These are phyloP conservation scores for Semnornis frantzii DNA, from an alignment of 2,113 vertebrate genomes.

Conservation along the genomic window DNA sequence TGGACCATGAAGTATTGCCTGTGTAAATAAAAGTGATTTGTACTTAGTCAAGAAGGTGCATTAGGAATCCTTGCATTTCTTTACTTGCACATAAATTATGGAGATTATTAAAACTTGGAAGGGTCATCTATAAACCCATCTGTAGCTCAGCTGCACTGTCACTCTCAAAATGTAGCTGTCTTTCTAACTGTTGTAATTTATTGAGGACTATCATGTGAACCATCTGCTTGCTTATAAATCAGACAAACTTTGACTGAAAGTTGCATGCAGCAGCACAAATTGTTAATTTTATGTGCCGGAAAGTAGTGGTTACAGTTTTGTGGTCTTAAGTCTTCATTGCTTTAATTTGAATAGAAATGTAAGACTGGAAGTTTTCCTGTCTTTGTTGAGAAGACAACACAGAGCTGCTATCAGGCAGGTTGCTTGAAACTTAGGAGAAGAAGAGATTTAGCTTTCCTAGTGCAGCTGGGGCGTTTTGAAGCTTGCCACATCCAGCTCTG, in stretches of 20 bases:
- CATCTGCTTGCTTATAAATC: conserved; percentile 72
- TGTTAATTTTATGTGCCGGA: conserved; percentile 57
- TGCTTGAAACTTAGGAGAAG: neutral
- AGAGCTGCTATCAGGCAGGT: neutral
- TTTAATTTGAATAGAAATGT: conserved; percentile 34
- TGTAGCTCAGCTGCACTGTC: conserved; percentile 64
- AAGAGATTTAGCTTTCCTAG: neutral
- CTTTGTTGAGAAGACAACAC: neutral
- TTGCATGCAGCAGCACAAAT: neutral
- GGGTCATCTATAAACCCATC: conserved; percentile 76
- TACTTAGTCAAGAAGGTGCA: conserved; percentile 68
- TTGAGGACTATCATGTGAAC: conserved; percentile 44
- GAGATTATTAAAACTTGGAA: conserved; percentile 76
- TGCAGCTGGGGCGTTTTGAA: neutral
- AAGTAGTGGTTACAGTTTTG: conserved; percentile 29
- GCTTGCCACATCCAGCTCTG: neutral
- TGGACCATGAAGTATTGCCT: conserved; percentile 84
- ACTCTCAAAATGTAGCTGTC: conserved; percentile 66
- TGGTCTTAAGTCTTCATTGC: conserved; percentile 28
- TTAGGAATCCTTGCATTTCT: conserved; percentile 75
- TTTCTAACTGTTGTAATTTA: conserved; percentile 74
- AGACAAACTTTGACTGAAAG: conserved; percentile 64
- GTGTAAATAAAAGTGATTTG: conserved; percentile 82
- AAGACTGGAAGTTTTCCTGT: conserved; percentile 1
- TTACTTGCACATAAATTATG: conserved; percentile 73